A percentile compares a stretch with the other conserved stretches of the same genome.
These are phyloP conservation scores for Bos taurus DNA, from an alignment of 2,113 vertebrate genomes.

Conservation along the genomic window DNA sequence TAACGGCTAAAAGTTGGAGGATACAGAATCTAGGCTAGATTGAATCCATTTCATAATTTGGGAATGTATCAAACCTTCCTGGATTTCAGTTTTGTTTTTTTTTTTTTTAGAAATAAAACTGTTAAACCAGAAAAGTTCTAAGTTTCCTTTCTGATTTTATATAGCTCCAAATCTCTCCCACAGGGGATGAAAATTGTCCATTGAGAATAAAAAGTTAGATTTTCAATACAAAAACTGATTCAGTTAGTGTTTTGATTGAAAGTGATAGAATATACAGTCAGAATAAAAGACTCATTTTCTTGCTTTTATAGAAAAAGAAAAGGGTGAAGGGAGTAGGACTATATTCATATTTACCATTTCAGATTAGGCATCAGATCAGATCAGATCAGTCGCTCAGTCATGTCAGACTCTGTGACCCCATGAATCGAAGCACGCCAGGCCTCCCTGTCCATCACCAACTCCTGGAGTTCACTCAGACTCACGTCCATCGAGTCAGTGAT, in stretches of 20 bases:
- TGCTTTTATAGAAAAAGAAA: neutral
- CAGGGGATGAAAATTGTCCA: neutral
- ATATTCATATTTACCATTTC: neutral
- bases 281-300: neutral
- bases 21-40: neutral
- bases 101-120: neutral
- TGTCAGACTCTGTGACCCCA: too few species aligned
- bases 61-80: neutral
- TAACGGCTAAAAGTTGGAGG: neutral
- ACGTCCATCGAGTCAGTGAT: rapidly evolving
- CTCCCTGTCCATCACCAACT: too few species aligned
- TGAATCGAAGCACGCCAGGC: rapidly evolving
- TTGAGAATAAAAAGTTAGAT: neutral
- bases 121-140: neutral
- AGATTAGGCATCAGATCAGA: neutral
- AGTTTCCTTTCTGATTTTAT: neutral
- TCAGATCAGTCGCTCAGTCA: too few species aligned
- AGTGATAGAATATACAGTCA: neutral
- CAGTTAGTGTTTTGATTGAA: neutral
- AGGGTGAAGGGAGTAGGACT: neutral
- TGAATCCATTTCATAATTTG: neutral
- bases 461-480: too few species aligned
- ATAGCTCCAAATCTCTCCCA: neutral
- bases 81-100: neutral
- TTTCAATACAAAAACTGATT: neutral